Evolutionary conservation across 2,113 vertebrate species (phyloP), one percentile per base, ranked within the genome.

Genomic region (Deroptyus accipitrinus): DNA sequence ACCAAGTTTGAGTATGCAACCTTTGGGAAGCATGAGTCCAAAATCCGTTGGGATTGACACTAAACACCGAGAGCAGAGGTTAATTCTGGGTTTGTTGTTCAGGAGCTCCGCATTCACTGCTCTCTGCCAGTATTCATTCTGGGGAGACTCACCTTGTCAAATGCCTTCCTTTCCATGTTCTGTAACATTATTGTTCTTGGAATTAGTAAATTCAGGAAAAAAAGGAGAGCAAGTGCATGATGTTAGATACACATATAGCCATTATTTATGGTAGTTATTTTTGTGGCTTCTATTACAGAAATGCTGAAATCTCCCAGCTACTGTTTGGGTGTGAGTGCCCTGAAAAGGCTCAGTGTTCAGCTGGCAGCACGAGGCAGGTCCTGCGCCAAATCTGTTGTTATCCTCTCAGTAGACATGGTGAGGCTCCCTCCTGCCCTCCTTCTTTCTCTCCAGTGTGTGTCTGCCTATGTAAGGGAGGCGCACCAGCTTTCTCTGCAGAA

Each of bases 61-160:
- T 59, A n/a, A 69, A 10, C 11, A n/a, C 35, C 28, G 35, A 84
- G 80, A 52, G 13, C 87, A 90, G 70, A 90, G n/a, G 59, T 88
- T 82, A 72, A n/a, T 81, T 94, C 44, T 95, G 39, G 3, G 69
- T 57, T 88, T 91, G 10, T 72, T 88, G 63, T 42, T 46, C 41
- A 86, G 67, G 37, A 87, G 31, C 70, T 82, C 22, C 7, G 28
- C 9, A 28, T 30, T 30, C 5, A 7, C 42, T 89, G 74, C 81
- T 92, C 52, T 46, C 70, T 0, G 0, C 17, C 17, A 19, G 49
- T 62, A 30, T 57, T 68, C 1, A 1, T 74, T 44, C 0, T 57
- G 31, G 48, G 24, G 30, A 69, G 41, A 19, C 14, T 61, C 13
- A 13, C 6, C 90, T 61, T 39, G 13, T 80, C 59, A 83, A 82